These are phyloP conservation scores for Tauraco erythrolophus DNA, from an alignment of 2,113 vertebrate species.

Conservation along the genomic window DNA sequence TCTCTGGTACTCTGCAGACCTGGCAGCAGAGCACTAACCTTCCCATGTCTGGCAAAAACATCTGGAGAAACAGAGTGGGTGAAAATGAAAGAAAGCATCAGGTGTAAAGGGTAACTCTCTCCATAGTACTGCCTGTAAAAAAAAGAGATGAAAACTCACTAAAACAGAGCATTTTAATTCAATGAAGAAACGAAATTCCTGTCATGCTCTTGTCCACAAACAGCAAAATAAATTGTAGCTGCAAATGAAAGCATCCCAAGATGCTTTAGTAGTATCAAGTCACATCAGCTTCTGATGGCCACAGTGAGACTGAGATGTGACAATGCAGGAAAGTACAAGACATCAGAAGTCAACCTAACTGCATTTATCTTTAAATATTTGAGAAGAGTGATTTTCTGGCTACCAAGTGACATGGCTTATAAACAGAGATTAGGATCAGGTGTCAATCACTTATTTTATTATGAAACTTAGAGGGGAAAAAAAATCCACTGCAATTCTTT, in stretches of 20 bases:
- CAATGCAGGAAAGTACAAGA: background rate
- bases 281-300: background rate
- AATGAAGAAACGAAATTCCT: background rate
- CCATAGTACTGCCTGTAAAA: background rate
- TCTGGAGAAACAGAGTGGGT: fast-evolving
- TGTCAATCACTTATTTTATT: background rate
- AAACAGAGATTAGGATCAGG: background rate
- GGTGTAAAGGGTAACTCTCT: background rate
- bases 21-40: background rate
- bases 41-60: background rate
- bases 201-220: background rate
- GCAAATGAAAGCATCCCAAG: background rate
- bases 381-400: background rate
- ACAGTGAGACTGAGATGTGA: background rate
- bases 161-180: background rate
- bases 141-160: background rate
- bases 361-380: background rate
- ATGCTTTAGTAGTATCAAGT: background rate
- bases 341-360: background rate
- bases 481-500: background rate
- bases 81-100: background rate
- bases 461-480: background rate
- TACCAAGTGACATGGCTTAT: background rate
- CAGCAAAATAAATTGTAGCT: background rate
- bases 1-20: background rate